These are phyloP conservation scores for Barypeithes pellucidus DNA, from an alignment of 2,888 invertebrate species.

Conservation along the genomic window DNA sequence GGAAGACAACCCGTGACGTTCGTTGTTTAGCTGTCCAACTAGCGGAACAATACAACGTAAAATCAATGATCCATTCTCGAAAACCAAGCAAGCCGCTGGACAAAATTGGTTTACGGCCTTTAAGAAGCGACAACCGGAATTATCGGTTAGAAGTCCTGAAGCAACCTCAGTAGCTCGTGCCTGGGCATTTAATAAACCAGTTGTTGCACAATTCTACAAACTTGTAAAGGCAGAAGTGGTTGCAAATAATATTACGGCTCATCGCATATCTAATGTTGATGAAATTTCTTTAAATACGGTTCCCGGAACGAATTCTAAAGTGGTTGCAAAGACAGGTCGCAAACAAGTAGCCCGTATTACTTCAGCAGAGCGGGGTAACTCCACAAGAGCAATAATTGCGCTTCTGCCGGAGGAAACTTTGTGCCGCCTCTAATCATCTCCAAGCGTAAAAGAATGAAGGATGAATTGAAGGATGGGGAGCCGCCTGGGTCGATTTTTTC, in stretches of 20 bases:
- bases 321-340: conserved; percentile 33
- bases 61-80: conserved; percentile 2
- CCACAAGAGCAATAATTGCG: conserved; percentile 35
- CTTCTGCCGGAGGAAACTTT: conserved; percentile 39
- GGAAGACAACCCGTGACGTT: conserved; percentile 32
- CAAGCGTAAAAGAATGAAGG: conserved; percentile 42
- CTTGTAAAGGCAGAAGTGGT: background rate
- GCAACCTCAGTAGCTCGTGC: conserved; percentile 40
- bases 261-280: conserved; percentile 40
- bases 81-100: conserved; percentile 11
- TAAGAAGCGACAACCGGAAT: conserved; percentile 22
- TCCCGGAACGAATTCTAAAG: conserved; percentile 36
- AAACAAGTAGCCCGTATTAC: conserved; percentile 44
- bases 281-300: conserved; percentile 39
- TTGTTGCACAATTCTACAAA: conserved; percentile 24
- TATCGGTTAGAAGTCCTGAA: conserved; percentile 37
- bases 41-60: conserved; percentile 21
- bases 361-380: conserved; percentile 41
- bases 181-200: conserved; percentile 18
- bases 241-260: conserved; percentile 14
- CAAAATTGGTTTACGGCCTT: conserved; percentile 31
- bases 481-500: conserved; percentile 59
- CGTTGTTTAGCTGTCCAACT: conserved; percentile 29
- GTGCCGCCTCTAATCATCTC: conserved; percentile 45
- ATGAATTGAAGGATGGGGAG: conserved; percentile 59